These are phyloP conservation scores for Yasuhikotakia modesta DNA, from an alignment of 2,797 vertebrate genomes.

Conservation along the genomic window DNA sequence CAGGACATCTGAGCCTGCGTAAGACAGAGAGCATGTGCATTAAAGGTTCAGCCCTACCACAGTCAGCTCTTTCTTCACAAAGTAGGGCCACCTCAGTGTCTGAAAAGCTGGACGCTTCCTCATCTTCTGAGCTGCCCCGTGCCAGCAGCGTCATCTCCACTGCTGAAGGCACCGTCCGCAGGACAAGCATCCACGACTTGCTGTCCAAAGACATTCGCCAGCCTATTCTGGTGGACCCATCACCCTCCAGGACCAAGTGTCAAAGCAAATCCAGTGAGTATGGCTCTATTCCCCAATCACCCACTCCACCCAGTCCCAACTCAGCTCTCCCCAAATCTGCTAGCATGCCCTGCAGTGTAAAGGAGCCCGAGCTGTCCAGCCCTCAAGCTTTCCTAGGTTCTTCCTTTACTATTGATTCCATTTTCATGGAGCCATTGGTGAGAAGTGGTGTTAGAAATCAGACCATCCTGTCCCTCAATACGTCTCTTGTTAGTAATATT, in stretches of 20 bases:
- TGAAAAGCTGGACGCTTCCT: slow-evolving; percentile 78
- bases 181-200: slow-evolving; percentile 97
- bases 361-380: slow-evolving; percentile 75
- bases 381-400: slow-evolving; percentile 77
- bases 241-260: slow-evolving; percentile 74
- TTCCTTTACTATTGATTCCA: slow-evolving; percentile 76
- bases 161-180: slow-evolving; percentile 91
- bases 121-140: slow-evolving; percentile 87
- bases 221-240: slow-evolving; percentile 84
- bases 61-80: slow-evolving; percentile 74
- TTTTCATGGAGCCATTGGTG: slow-evolving; percentile 75
- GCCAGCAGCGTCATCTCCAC: slow-evolving; percentile 99
- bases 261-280: slow-evolving; percentile 93
- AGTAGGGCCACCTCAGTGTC: slow-evolving; percentile 80
- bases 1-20: slow-evolving; percentile 75
- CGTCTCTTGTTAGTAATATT: slow-evolving; percentile 93
- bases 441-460: slow-evolving; percentile 71
- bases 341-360: slow-evolving; percentile 74
- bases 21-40: slow-evolving; percentile 86
- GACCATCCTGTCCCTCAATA: slow-evolving; percentile 91
- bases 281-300: slow-evolving; percentile 58
- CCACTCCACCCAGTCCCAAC: slow-evolving; percentile 9
- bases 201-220: slow-evolving; percentile 91
- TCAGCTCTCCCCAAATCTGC: slow-evolving; percentile 73
- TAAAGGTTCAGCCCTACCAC: slow-evolving; percentile 75